These are phyloP conservation scores for Etheostoma perlongum DNA, from an alignment of 2,797 vertebrate species.

Conservation along the genomic window DNA sequence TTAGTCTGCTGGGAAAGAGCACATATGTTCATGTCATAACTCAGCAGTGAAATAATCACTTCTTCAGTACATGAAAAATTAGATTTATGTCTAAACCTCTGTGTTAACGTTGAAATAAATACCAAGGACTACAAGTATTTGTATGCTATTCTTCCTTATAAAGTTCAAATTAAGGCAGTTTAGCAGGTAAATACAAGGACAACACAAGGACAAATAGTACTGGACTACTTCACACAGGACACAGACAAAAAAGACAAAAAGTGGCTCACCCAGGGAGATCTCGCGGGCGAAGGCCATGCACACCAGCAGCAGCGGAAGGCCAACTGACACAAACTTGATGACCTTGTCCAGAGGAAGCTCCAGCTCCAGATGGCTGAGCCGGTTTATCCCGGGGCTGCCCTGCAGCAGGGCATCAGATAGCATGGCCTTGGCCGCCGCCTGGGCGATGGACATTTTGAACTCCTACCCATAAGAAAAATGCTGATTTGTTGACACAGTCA, in stretches of 20 bases:
- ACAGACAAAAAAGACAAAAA: background rate
- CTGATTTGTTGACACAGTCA: constrained; percentile 23
- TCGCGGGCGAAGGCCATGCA: constrained; percentile 94
- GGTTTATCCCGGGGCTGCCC: constrained; percentile 75
- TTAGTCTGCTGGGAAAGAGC: background rate
- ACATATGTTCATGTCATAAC: background rate
- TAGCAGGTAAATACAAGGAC: constrained; percentile 7
- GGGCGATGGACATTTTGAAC: constrained; percentile 91
- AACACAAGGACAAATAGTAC: constrained; percentile 35
- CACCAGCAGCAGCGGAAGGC: constrained; percentile 93
- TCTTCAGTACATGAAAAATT: background rate
- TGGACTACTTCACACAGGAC: background rate
- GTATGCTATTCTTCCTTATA: constrained; percentile 11
- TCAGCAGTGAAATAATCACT: constrained; percentile 1
- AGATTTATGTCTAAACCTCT: background rate
- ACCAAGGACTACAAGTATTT: background rate
- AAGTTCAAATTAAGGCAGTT: constrained; percentile 23
- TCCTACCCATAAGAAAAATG: constrained; percentile 53
- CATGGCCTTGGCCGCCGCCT: constrained; percentile 92
- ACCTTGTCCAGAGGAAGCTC: constrained; percentile 94
- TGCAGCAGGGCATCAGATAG: constrained; percentile 94
- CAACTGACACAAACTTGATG: constrained; percentile 93
- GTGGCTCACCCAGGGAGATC: constrained; percentile 89
- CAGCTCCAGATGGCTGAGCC: constrained; percentile 87
- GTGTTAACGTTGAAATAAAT: constrained; percentile 9